Base-by-base conservation (phyloP, 1,140 invertebrate genomes). In the Apis florea region DNA sequence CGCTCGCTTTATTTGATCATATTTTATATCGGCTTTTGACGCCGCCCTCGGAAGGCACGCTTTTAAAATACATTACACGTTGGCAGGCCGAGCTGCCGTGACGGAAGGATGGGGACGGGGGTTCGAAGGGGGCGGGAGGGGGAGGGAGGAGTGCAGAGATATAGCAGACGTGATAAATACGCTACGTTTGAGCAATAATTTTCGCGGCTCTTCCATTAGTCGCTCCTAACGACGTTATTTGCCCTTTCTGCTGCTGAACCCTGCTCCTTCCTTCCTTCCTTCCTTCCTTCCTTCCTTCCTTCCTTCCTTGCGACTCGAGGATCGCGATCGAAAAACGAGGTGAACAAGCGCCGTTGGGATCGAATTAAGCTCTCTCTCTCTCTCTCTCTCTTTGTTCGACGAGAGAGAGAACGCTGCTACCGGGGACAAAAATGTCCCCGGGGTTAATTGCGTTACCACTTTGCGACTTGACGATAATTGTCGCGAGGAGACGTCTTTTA, bases 31-130 rank as follows among this genome's bases (percentile, higher is more conserved):
- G 86, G 87, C 87, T 88, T 88, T 88, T 88, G 81, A 88, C 86
- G 86, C 86, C 86, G 67, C 86, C 86, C 87, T 85, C 80, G 87
- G 73, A 88, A 88, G 85, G 87, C 87, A 85, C 79, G 86, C 87
- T 89, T 89, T 89, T 89, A 88, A 89, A 88, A 89, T 89, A 89
- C 84, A 88, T 88, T 89, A 89, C 82, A 88, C 87, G 87, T 82
- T 85, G 82, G 74, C 85, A 77, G 78, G 68, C 70, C 49, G 72
- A 26, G 21, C 73, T 5, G 12, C 17, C 26, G 4, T 13, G 31
- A 40, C 17, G 53, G 15, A 13, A 54, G 53, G n/a, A 24, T n/a
- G n/a, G 53, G 72, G 64, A 31, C 1, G 31, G 47, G 54, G 12
- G 31, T n/a, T n/a, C n/a, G 56, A 59, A 61, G 31, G 61, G 13